Evolutionary conservation across 2,113 vertebrate species (phyloP).

Genomic region (Takifugu flavidus): DNA sequence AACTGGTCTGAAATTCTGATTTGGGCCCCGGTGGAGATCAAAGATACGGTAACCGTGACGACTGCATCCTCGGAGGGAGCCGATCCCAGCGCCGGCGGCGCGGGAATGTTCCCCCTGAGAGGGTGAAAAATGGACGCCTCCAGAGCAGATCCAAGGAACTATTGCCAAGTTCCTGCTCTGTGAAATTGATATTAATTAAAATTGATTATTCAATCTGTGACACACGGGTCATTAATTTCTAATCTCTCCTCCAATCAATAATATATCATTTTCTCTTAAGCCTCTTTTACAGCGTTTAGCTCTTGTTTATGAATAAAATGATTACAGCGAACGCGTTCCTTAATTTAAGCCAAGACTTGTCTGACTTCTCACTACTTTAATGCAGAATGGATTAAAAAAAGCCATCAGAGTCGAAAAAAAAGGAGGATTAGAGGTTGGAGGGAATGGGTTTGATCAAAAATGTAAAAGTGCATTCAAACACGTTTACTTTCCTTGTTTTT

Average conservation of each 20-base stretch:
- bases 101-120: conserved; percentile 15
- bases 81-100: conserved; percentile 5
- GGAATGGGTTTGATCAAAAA: conserved; percentile 3
- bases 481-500: not conserved
- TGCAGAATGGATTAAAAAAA: conserved; percentile 20
- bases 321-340: conserved; percentile 39
- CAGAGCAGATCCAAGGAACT: conserved; percentile 41
- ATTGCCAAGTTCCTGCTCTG: conserved; percentile 61
- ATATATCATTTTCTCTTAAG: conserved; percentile 46
- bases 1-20: not conserved
- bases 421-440: not conserved
- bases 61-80: conserved; percentile 7
- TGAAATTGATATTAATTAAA: conserved; percentile 73
- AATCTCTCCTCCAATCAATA: conserved; percentile 71
- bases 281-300: conserved; percentile 44
- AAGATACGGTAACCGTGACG: not conserved
- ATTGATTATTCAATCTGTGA: conserved; percentile 73
- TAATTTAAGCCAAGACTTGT: conserved; percentile 43
- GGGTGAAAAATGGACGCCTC: conserved; percentile 58
- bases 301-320: conserved; percentile 58
- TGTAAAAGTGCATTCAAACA: not conserved
- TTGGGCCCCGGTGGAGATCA: conserved; percentile 4
- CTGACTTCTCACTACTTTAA: conserved; percentile 36
- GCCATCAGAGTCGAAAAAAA: conserved; percentile 15
- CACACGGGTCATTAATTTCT: conserved; percentile 75